Conservation (phyloP, 2,113 vertebrate genomes). For the Formicarius rufipectus region DNA sequence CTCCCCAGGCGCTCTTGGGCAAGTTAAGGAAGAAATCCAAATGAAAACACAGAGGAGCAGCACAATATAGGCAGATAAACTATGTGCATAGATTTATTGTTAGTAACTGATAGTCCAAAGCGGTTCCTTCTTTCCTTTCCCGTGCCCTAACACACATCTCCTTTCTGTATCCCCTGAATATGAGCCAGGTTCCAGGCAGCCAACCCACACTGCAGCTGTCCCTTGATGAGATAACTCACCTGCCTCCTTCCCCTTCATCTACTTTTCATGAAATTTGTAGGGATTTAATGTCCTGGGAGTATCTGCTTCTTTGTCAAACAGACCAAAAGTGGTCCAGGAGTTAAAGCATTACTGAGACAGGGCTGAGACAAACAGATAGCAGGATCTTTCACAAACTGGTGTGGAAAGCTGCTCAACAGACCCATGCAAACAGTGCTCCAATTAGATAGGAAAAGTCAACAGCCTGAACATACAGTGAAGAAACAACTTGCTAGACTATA, state of each 20-base stretch:
- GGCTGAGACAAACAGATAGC: background rate
- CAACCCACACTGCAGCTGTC: background rate
- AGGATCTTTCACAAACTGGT: background rate
- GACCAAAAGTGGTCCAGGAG: background rate
- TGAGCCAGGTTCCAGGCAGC: background rate
- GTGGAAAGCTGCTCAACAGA: background rate
- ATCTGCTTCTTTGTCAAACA: background rate
- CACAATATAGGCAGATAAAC: background rate
- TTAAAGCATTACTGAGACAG: background rate
- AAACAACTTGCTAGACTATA: slow-evolving; percentile 3
- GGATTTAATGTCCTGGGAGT: background rate
- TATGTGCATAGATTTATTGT: background rate
- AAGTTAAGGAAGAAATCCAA: background rate
- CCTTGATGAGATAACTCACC: accelerated
- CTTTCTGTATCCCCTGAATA: background rate
- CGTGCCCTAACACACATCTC: background rate
- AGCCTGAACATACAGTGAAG: background rate
- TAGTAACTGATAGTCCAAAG: background rate
- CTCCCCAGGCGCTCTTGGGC: background rate
- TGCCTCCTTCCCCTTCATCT: background rate
- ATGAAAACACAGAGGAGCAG: background rate
- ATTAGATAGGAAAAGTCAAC: background rate
- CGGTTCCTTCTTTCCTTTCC: background rate
- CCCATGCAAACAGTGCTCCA: background rate
- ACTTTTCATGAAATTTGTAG: background rate